Evolutionary conservation across 2,888 invertebrate genomes (phyloP).

Genomic region (Lysandra coridon): DNA sequence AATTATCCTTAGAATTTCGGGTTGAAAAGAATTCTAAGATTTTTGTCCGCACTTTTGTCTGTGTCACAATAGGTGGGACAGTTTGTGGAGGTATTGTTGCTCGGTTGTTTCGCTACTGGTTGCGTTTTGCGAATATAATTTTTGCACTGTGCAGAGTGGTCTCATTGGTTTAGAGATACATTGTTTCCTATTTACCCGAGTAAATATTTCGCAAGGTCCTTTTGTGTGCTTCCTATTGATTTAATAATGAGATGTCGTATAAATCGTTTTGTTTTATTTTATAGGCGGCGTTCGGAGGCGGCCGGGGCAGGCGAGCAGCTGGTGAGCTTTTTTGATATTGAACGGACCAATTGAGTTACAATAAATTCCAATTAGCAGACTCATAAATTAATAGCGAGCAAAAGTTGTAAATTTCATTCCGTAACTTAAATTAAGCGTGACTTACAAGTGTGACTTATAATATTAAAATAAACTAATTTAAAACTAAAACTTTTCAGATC

Average conservation of each 20-base stretch:
- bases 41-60: slow-evolving; percentile 72
- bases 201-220: slow-evolving; percentile 53
- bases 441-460: slow-evolving; percentile 51
- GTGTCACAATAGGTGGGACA: slow-evolving; percentile 68
- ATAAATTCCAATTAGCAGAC: not conserved
- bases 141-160: slow-evolving; percentile 63
- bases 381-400: slow-evolving; percentile 6
- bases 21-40: slow-evolving; percentile 63
- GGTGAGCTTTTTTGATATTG: slow-evolving; percentile 72
- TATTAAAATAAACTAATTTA: slow-evolving; percentile 52
- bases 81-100: slow-evolving; percentile 58
- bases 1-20: slow-evolving; percentile 71
- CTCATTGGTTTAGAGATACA: slow-evolving; percentile 66
- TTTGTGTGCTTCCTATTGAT: slow-evolving; percentile 65
- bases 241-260: slow-evolving; percentile 72
- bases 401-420: not conserved
- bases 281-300: slow-evolving; percentile 71
- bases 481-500: slow-evolving; percentile 40
- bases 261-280: slow-evolving; percentile 79
- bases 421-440: not conserved
- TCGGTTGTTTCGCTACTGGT: slow-evolving; percentile 60
- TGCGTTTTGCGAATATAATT: slow-evolving; percentile 68
- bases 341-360: slow-evolving; percentile 13
- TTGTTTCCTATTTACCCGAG: slow-evolving; percentile 57
- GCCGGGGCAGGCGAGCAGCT: slow-evolving; percentile 54